Percentiles rank a stretch among this genome's conserved stretches.
These are phyloP conservation scores for Hypselothyrea guttata DNA, from an alignment of 2,888 invertebrate species.

Conservation along the genomic window DNA sequence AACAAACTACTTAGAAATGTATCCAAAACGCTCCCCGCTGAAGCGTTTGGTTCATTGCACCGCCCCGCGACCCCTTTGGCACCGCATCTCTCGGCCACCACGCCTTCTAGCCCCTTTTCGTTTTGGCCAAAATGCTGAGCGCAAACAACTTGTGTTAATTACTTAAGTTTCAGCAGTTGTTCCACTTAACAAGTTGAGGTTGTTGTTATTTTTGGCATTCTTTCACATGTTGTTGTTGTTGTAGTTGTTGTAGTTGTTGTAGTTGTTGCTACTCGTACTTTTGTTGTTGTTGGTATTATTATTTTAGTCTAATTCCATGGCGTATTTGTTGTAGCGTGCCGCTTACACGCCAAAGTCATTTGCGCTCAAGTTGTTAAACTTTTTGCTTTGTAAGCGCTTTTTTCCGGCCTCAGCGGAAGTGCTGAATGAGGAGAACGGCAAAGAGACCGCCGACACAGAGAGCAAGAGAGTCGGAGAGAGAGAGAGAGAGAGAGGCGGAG, in stretches of 20 bases:
- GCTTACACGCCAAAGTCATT: constrained; percentile 68
- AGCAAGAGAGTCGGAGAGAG: neutral
- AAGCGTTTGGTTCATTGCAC: neutral
- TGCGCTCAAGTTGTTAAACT: constrained; percentile 68
- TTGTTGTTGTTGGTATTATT: constrained; percentile 30
- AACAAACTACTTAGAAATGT: constrained; percentile 48
- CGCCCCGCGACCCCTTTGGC: neutral
- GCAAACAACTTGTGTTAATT: constrained; percentile 75
- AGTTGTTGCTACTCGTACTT: neutral
- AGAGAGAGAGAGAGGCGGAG: neutral
- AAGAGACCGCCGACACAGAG: neutral
- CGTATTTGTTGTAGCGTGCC: constrained; percentile 64
- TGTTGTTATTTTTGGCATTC: neutral
- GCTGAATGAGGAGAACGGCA: constrained; percentile 5
- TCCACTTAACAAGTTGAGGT: constrained; percentile 49
- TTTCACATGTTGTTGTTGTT: neutral
- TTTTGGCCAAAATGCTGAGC: constrained; percentile 39
- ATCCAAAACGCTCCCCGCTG: neutral
- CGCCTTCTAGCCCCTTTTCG: neutral
- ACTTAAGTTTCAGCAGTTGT: constrained; percentile 75
- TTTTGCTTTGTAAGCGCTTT: constrained; percentile 68
- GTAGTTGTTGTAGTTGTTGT: neutral
- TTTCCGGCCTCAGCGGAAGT: constrained; percentile 52
- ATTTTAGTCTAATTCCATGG: constrained; percentile 60
- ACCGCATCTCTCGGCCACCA: neutral